Evolutionary conservation across 2,797 vertebrate genomes (phyloP), one percentile per base, ranked within the genome.

Genomic region (Tenualosa ilisha): DNA sequence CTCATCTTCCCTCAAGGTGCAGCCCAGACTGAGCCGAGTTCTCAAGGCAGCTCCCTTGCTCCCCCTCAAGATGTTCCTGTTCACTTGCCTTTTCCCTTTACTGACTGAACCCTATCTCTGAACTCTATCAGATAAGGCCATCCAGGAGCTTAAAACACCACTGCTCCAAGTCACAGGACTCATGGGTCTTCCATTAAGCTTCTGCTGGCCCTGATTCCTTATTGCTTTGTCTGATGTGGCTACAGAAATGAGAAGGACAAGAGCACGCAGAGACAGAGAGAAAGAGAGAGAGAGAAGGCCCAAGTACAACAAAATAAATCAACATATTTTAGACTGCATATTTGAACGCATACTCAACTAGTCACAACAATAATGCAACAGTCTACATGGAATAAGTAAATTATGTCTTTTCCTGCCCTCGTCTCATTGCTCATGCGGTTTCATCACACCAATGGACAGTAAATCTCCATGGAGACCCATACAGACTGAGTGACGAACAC

Each of bases 381-480:
- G 17, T 46, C 72, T 46, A 79, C 72, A 79, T 22, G 5, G 40
- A 22, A 72, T 12, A 65, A 72, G 31, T 40, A 37, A 31, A 72
- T 72, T 40, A 26, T 65, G 26, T 72, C 65, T 40, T 37, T 17
- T 79, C 72, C 72, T 12, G 15, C 20, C 17, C 72, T 46, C 6
- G 72, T 79, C 17, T 79, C 72, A 79, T 46, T 79, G 37, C 72
- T 79, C 2, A 46, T 79, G 37, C 40, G 15, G 40, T 17, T 79
- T 31, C 65, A 79, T 43, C 40, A 79, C 37, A 6, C 37, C 72
- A 9, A 8, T 2, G n/a, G 59, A 24, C 72, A 79, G 15, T 79
- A 79, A 79, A 79, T 79, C 72, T 79, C 40, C 37, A 46, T 46
- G 72, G 72, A 79, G 40, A 79, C 72, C 37, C 72, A 79, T 17